phyloP scores from a whole-genome alignment of 2,797 vertebrate species.

The Pelobates cultripes region DNA sequence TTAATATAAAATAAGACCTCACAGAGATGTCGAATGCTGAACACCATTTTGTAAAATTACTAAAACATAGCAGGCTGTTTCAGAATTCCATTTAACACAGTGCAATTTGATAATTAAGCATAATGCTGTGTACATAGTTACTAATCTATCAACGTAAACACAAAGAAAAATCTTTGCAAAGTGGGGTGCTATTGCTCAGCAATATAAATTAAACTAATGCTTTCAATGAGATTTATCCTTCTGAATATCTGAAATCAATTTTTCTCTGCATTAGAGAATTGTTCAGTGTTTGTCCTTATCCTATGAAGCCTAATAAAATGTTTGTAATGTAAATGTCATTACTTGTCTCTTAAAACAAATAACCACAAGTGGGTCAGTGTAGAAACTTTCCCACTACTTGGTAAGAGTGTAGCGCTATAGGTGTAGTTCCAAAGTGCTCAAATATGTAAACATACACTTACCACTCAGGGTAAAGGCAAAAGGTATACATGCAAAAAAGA shows the following conservation, averaged over 20 bases:
- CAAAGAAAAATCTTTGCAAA: neutral
- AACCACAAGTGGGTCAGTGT: too few relatives aligned
- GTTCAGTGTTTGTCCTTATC: constrained; percentile 26
- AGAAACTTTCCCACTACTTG: too few relatives aligned
- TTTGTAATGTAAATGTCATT: constrained; percentile 45
- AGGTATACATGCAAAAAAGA: too few relatives aligned
- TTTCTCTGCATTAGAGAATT: constrained; percentile 20
- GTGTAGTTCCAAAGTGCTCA: too few relatives aligned
- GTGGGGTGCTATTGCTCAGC: constrained; percentile 10
- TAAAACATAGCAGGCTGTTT: too few relatives aligned
- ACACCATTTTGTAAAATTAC: too few relatives aligned
- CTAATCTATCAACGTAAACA: neutral
- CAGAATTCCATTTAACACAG: too few relatives aligned
- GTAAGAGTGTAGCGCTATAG: too few relatives aligned
- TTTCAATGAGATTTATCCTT: constrained; percentile 16
- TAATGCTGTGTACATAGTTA: neutral
- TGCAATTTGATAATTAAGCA: neutral
- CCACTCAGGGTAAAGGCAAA: too few relatives aligned
- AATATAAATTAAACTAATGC: constrained; percentile 16
- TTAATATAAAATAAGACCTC: too few relatives aligned
- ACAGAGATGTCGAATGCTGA: too few relatives aligned
- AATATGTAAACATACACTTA: too few relatives aligned
- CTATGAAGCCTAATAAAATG: constrained; percentile 37
- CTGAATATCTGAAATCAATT: constrained; percentile 15
- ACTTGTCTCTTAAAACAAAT: constrained; percentile 8